Base-by-base conservation (phyloP, 2,888 invertebrate species). In the Masnerella sp. region DNA sequence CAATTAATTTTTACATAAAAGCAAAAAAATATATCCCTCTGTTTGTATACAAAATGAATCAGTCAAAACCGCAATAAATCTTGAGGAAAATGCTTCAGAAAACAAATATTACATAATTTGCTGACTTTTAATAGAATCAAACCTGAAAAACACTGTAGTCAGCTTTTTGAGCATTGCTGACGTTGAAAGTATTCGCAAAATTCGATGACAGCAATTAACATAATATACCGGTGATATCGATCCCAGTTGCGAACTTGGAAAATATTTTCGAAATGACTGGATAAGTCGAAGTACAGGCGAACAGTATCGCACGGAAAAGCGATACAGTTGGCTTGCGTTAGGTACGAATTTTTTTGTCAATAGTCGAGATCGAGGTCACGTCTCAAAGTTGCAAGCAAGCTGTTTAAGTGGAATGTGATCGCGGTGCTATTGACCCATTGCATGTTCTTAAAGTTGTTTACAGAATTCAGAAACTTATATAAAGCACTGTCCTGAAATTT, bases 371-470 rank as follows among this genome's bases (percentile, higher is more conserved):
- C 28, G 52, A 11, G 52, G 52, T 54, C 38, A 54, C 38, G n/a
- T 15, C 22, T 54, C 40, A 28, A 54, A 54, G 52, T 54, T 43
- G 32, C 22, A 20, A 51, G 36, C n/a, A 22, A 36, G 36, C 43
- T 17, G 20, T 42, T 59, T 5, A 59, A 59, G 25, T 45, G 36
- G 36, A 32, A 32, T 58, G 43, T 58, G 58, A 58, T 58, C 14
- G 32, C 34, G 42, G 22, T 58, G 58, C 15, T 58, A 43, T 58
- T 58, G 58, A 58, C 58, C 58, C 34, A 32, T 12, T 20, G 49
- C 34, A 34, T 25, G 38, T 32, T 43, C n/a, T 40, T 30, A 42
- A 52, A 52, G 15, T 52, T 52, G 22, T 38, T 52, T 38, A 52
- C 25, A 38, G 30, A 47, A 47, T 47, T 47, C n/a, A 25, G 52